Base-by-base conservation (phyloP, 2,113 vertebrate species). In the Mormyrus iriodes region DNA sequence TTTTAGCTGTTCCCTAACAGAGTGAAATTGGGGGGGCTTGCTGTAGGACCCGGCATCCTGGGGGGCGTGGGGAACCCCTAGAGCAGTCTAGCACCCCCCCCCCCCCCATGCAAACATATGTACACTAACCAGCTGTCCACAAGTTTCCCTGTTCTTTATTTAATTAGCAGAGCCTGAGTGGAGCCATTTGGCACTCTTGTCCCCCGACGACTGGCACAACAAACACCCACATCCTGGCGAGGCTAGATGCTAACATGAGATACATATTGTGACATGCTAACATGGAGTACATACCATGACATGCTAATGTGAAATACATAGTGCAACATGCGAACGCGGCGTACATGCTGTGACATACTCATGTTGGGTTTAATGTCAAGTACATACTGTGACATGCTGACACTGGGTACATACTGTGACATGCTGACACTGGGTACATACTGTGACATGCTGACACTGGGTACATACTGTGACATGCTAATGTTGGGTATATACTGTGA, bases 331-430 rank as follows among this genome's bases (percentile, higher is more conserved):
- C 1, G 1, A 55, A 21, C 4, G 0, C 5, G 53, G 19, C 5
- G 53, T 55, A 55, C 4, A 55, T 21, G 21, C 53, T 55, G 4
- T n/a, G 58, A 61, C 24, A 10, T n/a, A n/a, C n/a, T n/a, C n/a
- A n/a, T n/a, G n/a, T n/a, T n/a, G n/a, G n/a, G 0, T 21, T 0
- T 61, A 61, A n/a, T 2, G 0, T n/a, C 1, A 0, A n/a, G 58
- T n/a, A 61, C 58, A 61, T 61, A 10, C 24, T 61, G 58, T 3
- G 55, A 61, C 55, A 61, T 0, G 58, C 0, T 61, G n/a, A 61
- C 8, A 0, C 7, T 6, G 21, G 24, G 21, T 58, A 8, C 7
- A n/a, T n/a, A 9, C 7, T 24, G 21, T 0, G 24, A 61, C 8
- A n/a, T 0, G 55, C 0, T 24, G n/a, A 61, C 24, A 8, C 9